These are phyloP conservation scores for Tarsius wallacei DNA, from an alignment of 2,797 vertebrate genomes.

Conservation along the genomic window DNA sequence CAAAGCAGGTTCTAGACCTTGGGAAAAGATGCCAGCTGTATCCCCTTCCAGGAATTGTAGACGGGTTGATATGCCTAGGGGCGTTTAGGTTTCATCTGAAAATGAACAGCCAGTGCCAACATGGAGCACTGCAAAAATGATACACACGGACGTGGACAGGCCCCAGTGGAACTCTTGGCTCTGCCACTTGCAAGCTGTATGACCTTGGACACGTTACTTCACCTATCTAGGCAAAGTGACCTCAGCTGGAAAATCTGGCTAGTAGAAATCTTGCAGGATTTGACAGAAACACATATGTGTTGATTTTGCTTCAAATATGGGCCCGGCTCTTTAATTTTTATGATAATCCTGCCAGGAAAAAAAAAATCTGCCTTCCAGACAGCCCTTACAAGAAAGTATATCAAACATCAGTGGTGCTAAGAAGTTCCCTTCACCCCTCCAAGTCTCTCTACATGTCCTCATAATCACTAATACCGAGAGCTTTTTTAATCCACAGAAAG, in stretches of 20 bases:
- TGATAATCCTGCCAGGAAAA: background rate
- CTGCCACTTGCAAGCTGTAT: background rate
- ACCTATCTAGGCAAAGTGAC: background rate
- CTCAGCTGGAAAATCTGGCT: background rate
- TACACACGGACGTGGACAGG: background rate
- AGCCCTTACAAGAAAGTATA: background rate
- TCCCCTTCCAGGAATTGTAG: background rate
- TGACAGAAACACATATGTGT: background rate
- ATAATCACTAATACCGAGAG: background rate
- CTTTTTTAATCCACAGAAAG: background rate
- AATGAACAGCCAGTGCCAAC: background rate
- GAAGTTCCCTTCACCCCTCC: background rate
- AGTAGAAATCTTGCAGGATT: background rate
- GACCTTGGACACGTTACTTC: background rate
- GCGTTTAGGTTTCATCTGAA: background rate
- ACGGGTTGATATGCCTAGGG: accelerated
- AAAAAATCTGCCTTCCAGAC: conserved; percentile 1
- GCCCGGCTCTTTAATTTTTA: background rate
- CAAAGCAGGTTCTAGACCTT: background rate
- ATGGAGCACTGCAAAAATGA: background rate
- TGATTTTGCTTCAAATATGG: conserved; percentile 17
- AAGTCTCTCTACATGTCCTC: background rate
- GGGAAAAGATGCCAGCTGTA: background rate
- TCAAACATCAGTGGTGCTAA: background rate
- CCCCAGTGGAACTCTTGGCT: background rate